A percentile compares a stretch with the other conserved stretches of the same genome.
These are phyloP conservation scores for Synanceia verrucosa DNA, from an alignment of 2,797 vertebrate genomes.

Conservation along the genomic window DNA sequence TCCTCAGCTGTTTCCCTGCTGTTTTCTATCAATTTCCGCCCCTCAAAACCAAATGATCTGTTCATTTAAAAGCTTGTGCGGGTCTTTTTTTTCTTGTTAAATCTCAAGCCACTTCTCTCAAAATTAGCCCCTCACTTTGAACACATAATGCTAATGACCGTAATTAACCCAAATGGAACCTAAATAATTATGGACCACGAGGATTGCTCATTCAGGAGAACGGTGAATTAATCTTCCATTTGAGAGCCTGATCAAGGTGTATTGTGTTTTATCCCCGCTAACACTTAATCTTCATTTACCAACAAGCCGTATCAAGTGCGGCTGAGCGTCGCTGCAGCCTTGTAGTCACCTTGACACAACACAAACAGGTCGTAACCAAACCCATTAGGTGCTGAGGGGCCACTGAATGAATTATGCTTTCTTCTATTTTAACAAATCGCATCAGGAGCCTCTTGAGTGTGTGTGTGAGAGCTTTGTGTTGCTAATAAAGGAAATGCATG, in stretches of 20 bases:
- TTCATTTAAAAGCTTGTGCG: slow-evolving; percentile 88
- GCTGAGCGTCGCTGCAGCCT: slow-evolving; percentile 56
- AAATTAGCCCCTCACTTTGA: slow-evolving; percentile 93
- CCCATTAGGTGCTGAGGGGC: slow-evolving; percentile 20
- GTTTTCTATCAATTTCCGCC: slow-evolving; percentile 91
- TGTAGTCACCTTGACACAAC: slow-evolving; percentile 68
- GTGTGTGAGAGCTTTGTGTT: background rate
- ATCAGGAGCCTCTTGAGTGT: slow-evolving; percentile 17
- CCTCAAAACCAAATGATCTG: slow-evolving; percentile 92
- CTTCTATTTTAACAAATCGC: slow-evolving; percentile 11
- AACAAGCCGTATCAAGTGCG: slow-evolving; percentile 58
- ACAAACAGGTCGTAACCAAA: slow-evolving; percentile 58
- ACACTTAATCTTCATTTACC: slow-evolving; percentile 70
- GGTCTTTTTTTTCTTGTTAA: slow-evolving; percentile 67
- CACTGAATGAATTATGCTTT: background rate
- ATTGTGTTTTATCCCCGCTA: slow-evolving; percentile 79
- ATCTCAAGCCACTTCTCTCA: slow-evolving; percentile 74
- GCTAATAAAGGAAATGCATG: background rate
- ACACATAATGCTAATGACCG: slow-evolving; percentile 97
- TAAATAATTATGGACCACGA: slow-evolving; percentile 92
- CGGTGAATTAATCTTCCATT: slow-evolving; percentile 74
- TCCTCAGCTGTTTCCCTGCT: slow-evolving; percentile 96
- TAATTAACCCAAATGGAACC: slow-evolving; percentile 97
- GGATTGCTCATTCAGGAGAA: slow-evolving; percentile 80
- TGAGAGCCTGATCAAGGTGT: slow-evolving; percentile 81